phyloP scores from a whole-genome alignment of 1,140 invertebrate genomes.

The Lepidurus arcticus region DNA sequence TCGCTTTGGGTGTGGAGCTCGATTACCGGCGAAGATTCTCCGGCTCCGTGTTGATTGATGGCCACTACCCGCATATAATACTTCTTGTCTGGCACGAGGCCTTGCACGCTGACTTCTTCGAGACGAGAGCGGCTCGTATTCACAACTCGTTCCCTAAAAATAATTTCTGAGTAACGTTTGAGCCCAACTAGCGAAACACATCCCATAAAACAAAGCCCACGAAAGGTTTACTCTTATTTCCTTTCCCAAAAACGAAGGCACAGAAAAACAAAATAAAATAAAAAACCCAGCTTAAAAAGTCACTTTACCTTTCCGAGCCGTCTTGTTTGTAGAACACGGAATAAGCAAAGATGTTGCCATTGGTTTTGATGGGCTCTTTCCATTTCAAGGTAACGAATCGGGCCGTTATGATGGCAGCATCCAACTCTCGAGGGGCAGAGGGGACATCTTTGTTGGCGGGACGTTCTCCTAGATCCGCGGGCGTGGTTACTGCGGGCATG shows the following conservation, averaged over 20 bases:
- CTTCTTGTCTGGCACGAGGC: slow-evolving; percentile 71
- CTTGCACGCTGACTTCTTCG: slow-evolving; percentile 75
- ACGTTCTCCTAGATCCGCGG: slow-evolving; percentile 36
- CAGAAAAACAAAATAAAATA: slow-evolving; percentile 26
- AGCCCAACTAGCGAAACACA: not conserved
- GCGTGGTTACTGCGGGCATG: not conserved
- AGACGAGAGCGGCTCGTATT: slow-evolving; percentile 60
- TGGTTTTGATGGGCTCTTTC: slow-evolving; percentile 61
- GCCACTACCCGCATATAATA: slow-evolving; percentile 81
- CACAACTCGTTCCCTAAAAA: slow-evolving; percentile 67
- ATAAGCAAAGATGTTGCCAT: slow-evolving; percentile 66
- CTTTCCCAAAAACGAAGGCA: not conserved
- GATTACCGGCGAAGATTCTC: slow-evolving; percentile 52
- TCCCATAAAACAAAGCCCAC: not conserved
- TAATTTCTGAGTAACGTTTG: not conserved
- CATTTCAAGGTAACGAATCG: slow-evolving; percentile 79
- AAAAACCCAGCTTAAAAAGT: slow-evolving; percentile 24
- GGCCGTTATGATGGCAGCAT: slow-evolving; percentile 66
- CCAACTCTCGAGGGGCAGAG: slow-evolving; percentile 64
- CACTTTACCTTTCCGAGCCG: slow-evolving; percentile 62
- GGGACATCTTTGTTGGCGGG: slow-evolving; percentile 47
- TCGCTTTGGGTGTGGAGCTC: not conserved
- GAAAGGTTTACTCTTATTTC: not conserved
- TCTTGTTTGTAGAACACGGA: slow-evolving; percentile 74
- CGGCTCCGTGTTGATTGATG: slow-evolving; percentile 62